Evolutionary conservation across 2,113 vertebrate species (phyloP), one percentile per base, ranked within the genome.

Genomic region (Pitta sordida): DNA sequence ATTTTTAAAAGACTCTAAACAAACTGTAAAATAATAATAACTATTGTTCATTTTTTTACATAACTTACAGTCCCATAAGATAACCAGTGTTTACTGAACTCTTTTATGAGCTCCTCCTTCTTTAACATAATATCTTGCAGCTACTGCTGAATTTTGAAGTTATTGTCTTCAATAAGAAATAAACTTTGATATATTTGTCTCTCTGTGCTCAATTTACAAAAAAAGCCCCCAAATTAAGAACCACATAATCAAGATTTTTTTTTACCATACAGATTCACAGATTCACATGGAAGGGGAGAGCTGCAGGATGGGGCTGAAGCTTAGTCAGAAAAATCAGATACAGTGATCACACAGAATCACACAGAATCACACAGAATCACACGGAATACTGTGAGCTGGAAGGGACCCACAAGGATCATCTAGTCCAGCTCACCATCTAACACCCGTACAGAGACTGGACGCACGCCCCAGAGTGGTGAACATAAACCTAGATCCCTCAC

Each of bases 41-140:
- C 65, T 4, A 30, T 3, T 37, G 6, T 36, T 14, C 41, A 6
- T 0, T 0, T 0, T 78, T 86, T 64, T 55, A n/a, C n/a, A n/a
- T n/a, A n/a, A n/a, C n/a, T n/a, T n/a, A n/a, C n/a, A n/a, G n/a
- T n/a, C n/a, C 18, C 21, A 19, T 32, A 78, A 49, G 36, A 58
- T 18, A 80, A 65, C 13, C 4, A 29, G 3, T 30, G 24, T 39
- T 88, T 93, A 22, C 32, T 83, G 76, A 93, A 69, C 21, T 71
- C 34, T 76, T 4, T 58, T 94, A 49, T 26, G 46, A 68, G 24
- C 11, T 83, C 29, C 23, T 3, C 34, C n/a, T 43, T 91, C 63
- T 92, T 87, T 51, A 86, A 63, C 12, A 21, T 46, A n/a, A 32
- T n/a, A 41, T 20, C 43, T 46, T 68, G 24, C 44, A 88, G 44